Evolutionary conservation across 1,140 invertebrate genomes (phyloP).

Genomic region (Portunus trituberculatus): DNA sequence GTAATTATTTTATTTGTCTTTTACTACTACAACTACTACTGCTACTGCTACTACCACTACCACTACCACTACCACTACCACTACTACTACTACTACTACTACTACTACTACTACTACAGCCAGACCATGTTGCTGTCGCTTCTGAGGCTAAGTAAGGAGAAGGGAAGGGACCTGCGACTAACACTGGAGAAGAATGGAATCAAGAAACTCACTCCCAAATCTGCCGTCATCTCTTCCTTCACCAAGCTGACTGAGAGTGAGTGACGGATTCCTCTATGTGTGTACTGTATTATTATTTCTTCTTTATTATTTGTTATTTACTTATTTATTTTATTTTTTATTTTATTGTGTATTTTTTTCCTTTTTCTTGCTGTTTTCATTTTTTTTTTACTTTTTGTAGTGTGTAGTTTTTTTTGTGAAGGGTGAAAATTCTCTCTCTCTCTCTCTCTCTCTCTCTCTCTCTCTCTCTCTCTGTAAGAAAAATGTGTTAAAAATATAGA

Average conservation of each 20-base stretch:
- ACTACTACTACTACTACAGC: background rate
- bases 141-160: conserved; percentile 60
- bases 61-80: too few species aligned
- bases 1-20: background rate
- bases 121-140: conserved; percentile 63
- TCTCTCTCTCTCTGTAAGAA: background rate
- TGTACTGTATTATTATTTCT: too few species aligned
- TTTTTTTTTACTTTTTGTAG: background rate
- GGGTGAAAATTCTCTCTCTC: too few species aligned
- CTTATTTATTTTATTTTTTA: too few species aligned
- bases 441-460: too few species aligned
- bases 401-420: background rate
- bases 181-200: conserved; percentile 57
- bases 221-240: conserved; percentile 65
- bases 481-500: too few species aligned
- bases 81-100: too few species aligned
- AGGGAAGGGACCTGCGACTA: conserved; percentile 45
- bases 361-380: background rate
- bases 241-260: conserved; percentile 62
- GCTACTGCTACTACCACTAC: too few species aligned
- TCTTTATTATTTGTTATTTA: too few species aligned
- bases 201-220: conserved; percentile 57
- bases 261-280: background rate
- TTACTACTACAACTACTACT: too few species aligned
- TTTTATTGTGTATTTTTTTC: background rate